Conservation (phyloP, 2,113 vertebrate species). For the Lutjanus erythropterus region DNA sequence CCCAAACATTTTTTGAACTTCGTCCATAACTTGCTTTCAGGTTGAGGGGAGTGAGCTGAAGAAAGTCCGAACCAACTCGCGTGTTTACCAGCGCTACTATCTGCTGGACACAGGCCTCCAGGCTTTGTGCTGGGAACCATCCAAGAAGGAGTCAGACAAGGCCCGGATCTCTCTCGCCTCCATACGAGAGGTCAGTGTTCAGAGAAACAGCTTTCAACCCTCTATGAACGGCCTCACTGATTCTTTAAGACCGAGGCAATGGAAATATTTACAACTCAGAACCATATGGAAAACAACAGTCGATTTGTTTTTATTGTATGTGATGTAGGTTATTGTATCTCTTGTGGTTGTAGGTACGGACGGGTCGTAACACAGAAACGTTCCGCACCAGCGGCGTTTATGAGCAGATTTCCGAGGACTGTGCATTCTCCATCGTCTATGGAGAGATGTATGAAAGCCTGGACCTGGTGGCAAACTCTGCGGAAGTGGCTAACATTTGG, state of each 20-base stretch:
- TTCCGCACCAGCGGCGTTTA: slow-evolving; percentile 95
- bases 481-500: slow-evolving; percentile 95
- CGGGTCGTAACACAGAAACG: slow-evolving; percentile 95
- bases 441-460: slow-evolving; percentile 93
- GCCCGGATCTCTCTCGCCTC: slow-evolving; percentile 92
- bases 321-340: neutral
- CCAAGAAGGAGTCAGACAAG: slow-evolving; percentile 96
- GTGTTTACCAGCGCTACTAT: slow-evolving; percentile 93
- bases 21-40: slow-evolving; percentile 46
- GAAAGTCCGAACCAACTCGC: slow-evolving; percentile 93
- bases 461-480: slow-evolving; percentile 94
- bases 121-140: slow-evolving; percentile 94
- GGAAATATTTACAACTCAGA: slow-evolving; percentile 20
- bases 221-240: slow-evolving; percentile 16
- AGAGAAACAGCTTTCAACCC: neutral
- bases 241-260: neutral
- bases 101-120: slow-evolving; percentile 93
- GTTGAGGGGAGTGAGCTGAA: slow-evolving; percentile 93
- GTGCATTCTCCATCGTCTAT: slow-evolving; percentile 94
- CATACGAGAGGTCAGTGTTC: slow-evolving; percentile 89
- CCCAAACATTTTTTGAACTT: too few relatives aligned
- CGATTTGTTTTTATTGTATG: slow-evolving; percentile 28
- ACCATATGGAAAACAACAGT: neutral
- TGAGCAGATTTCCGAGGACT: slow-evolving; percentile 96
- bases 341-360: slow-evolving; percentile 81